Conservation (phyloP, 2,888 invertebrate genomes). For the Eueremaeus valkanovi region DNA sequence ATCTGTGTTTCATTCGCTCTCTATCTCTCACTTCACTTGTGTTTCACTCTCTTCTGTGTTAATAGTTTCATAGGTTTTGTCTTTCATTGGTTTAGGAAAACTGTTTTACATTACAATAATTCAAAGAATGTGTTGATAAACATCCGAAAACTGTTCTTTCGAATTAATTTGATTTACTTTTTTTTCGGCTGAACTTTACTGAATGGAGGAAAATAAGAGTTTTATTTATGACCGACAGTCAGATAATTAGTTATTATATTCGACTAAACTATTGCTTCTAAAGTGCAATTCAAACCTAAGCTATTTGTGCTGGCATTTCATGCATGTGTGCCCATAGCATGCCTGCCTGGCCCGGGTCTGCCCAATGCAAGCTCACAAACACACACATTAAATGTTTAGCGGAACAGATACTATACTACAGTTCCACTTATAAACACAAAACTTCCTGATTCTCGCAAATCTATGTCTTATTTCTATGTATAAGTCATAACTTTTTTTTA, state of each 20-base stretch:
- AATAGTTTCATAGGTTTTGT: not conserved
- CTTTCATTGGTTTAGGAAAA: not conserved
- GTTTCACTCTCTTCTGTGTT: no score
- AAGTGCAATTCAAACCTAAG: not conserved
- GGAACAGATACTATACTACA: not conserved
- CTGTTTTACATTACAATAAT: no score
- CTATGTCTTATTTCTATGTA: no score
- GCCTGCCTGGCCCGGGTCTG: not conserved
- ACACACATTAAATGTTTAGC: not conserved
- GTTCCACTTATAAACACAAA: no score
- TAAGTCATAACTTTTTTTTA: no score
- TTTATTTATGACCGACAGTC: not conserved
- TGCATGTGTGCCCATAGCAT: not conserved
- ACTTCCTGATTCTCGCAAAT: no score
- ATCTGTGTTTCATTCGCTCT: not conserved
- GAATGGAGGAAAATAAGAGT: no score
- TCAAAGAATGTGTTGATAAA: no score
- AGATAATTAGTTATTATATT: not conserved
- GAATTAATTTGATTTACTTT: no score
- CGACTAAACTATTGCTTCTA: not conserved
- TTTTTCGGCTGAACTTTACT: no score
- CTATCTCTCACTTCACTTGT: not conserved
- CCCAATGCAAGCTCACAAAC: not conserved
- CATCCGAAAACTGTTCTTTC: no score
- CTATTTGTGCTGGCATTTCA: not conserved